Conservation (phyloP, 2,888 invertebrate genomes). For the Agriotes lineatus region DNA sequence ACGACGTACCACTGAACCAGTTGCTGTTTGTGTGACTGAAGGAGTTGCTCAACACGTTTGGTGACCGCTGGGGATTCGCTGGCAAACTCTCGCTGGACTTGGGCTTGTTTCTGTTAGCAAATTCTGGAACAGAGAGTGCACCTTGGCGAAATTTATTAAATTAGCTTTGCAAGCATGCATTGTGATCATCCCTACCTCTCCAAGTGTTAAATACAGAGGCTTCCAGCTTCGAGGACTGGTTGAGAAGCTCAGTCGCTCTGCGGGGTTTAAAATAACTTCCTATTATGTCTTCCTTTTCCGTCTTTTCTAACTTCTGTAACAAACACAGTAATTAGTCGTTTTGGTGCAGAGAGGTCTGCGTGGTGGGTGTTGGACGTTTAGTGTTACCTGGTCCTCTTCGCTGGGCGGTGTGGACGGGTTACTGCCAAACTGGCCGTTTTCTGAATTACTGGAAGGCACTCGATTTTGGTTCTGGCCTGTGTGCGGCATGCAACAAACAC, state of each 20-base stretch:
- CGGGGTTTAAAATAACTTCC: constrained; percentile 81
- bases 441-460: constrained; percentile 55
- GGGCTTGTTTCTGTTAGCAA: constrained; percentile 56
- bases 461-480: constrained; percentile 54
- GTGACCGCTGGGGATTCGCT: constrained; percentile 13
- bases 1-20: constrained; percentile 51
- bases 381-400: constrained; percentile 39
- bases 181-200: constrained; percentile 63
- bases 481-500: constrained; percentile 58
- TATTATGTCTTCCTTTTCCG: constrained; percentile 72
- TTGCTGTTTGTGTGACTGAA: constrained; percentile 52
- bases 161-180: neutral
- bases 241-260: constrained; percentile 72
- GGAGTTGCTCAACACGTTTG: constrained; percentile 45
- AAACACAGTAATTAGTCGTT: neutral
- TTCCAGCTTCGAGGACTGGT: constrained; percentile 70
- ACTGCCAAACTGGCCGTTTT: constrained; percentile 48
- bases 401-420: constrained; percentile 51
- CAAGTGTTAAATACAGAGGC: constrained; percentile 69
- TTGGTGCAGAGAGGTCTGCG: no score
- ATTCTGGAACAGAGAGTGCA: constrained; percentile 57
- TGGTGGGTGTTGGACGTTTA: no score
- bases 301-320: constrained; percentile 68
- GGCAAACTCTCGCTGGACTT: constrained; percentile 53
- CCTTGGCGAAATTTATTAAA: constrained; percentile 18